These are phyloP conservation scores for Coccyzus lansbergi DNA, from an alignment of 2,797 vertebrate genomes.

Conservation along the genomic window DNA sequence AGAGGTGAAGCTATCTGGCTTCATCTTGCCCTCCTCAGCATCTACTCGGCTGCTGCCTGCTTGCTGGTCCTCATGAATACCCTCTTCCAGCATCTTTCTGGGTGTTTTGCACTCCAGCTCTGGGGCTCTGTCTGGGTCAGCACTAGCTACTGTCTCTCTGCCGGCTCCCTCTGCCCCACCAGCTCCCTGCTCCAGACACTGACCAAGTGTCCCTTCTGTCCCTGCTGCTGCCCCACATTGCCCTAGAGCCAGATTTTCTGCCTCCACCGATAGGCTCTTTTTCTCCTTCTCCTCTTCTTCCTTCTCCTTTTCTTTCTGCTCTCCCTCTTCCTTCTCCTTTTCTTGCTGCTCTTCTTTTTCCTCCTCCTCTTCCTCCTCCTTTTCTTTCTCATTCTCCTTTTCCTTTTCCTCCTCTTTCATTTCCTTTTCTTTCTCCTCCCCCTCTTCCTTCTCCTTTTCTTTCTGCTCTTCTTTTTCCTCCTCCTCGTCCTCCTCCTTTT, in stretches of 20 bases:
- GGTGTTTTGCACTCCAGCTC: not conserved
- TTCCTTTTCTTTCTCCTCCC: not conserved
- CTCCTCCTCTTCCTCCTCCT: not conserved
- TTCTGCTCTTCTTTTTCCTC: not conserved
- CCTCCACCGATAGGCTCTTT: not conserved
- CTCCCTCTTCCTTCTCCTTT: not conserved
- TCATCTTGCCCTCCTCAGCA: not conserved
- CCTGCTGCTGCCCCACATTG: fast-evolving
- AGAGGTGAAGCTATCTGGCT: not conserved
- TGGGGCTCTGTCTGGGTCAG: not conserved
- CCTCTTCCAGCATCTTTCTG: not conserved
- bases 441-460: fast-evolving
- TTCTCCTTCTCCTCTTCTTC: not conserved
- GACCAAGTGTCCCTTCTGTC: not conserved
- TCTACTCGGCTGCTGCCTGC: not conserved
- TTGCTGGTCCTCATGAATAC: not conserved
- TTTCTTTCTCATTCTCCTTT: not conserved
- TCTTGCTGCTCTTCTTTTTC: not conserved
- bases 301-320: not conserved
- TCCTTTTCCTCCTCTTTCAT: not conserved
- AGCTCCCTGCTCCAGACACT: not conserved
- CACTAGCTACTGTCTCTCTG: fast-evolving
- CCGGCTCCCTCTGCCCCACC: not conserved
- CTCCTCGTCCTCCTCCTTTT: not conserved
- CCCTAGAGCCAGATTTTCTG: not conserved